Evolutionary conservation across 1,140 invertebrate species (phyloP), one percentile per base, ranked within the genome.

Genomic region (Cotesia typhae): DNA sequence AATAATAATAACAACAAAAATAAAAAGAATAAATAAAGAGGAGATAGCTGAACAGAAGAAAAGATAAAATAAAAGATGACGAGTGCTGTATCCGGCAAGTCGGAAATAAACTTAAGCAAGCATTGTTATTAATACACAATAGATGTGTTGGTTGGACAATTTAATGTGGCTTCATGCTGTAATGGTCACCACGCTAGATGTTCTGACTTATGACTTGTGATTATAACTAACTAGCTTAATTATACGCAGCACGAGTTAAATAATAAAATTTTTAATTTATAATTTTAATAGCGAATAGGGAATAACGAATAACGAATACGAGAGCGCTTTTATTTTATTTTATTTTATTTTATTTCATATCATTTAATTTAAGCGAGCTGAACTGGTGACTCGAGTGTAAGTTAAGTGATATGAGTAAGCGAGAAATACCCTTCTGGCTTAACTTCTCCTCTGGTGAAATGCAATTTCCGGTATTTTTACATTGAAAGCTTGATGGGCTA

Each of bases 381-480:
- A 28, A 28, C 28, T 28, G 28, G 1, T 28, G 28, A 28, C 2
- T 28, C 28, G 28, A 28, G 28, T 28, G 28, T 28, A 28, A 28
- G 28, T 28, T 1, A 1, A 28, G 28, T 28, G 28, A 28, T 28
- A 28, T 28, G 28, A 28, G 28, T 28, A 28, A 28, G 28, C 28
- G 28, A 28, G 28, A 28, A 28, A 28, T 28, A 28, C 28, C 28
- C 28, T 28, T 28, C 28, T 28, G 28, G 28, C 28, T 28, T 28
- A 28, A 28, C 28, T 28, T 28, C 28, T 28, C 28, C 53, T 51
- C 66, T 12, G 12, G 51, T 67, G 66, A 67, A 67, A 67, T 67
- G 66, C 66, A 67, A 67, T 67, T 67, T 67, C 66, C 66, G 66
- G 51, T 67, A 67, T 67, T 67, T 67, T 67, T 67, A 67, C 66